Evolutionary conservation across 2,888 invertebrate species (phyloP).

Genomic region (Drosophila anomelani): DNA sequence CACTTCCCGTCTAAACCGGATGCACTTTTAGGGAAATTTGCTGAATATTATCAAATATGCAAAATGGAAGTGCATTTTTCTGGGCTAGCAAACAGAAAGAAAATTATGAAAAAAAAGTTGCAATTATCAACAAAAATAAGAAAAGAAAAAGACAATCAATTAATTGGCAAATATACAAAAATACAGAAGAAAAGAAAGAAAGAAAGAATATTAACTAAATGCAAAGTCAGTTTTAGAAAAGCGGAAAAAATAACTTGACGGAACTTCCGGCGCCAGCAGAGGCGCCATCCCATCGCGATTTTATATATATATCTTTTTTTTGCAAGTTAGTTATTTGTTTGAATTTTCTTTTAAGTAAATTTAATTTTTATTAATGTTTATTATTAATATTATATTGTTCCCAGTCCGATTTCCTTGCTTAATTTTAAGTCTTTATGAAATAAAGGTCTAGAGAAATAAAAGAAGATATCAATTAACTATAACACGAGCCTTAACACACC

Average conservation of each 20-base stretch:
- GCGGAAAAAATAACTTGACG: not conserved
- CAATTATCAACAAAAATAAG: conserved; percentile 24
- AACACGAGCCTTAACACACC: not conserved
- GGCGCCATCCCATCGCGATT: conserved; percentile 24
- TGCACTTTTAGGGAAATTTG: conserved; percentile 55
- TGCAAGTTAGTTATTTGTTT: not conserved
- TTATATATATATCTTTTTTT: not conserved
- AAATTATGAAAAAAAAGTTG: conserved; percentile 9
- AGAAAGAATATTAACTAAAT: conserved; percentile 45
- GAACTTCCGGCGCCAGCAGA: conserved; percentile 45
- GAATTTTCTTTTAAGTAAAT: too few relatives aligned
- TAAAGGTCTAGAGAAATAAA: not conserved
- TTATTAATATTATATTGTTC: too few relatives aligned
- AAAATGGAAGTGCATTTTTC: conserved; percentile 39
- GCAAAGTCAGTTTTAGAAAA: conserved; percentile 59
- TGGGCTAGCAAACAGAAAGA: conserved; percentile 20
- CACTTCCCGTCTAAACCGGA: conserved; percentile 57
- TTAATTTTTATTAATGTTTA: too few relatives aligned
- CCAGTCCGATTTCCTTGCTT: not conserved
- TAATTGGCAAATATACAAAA: conserved; percentile 17
- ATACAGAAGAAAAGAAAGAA: conserved; percentile 12
- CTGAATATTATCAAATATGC: conserved; percentile 63
- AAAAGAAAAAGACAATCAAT: conserved; percentile 24
- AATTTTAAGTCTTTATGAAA: not conserved
- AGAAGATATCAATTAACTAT: conserved; percentile 5